Percentiles rank a stretch among this genome's conserved stretches.
These are phyloP conservation scores for Carduelis carduelis DNA, from an alignment of 2,797 vertebrate genomes.

Conservation along the genomic window DNA sequence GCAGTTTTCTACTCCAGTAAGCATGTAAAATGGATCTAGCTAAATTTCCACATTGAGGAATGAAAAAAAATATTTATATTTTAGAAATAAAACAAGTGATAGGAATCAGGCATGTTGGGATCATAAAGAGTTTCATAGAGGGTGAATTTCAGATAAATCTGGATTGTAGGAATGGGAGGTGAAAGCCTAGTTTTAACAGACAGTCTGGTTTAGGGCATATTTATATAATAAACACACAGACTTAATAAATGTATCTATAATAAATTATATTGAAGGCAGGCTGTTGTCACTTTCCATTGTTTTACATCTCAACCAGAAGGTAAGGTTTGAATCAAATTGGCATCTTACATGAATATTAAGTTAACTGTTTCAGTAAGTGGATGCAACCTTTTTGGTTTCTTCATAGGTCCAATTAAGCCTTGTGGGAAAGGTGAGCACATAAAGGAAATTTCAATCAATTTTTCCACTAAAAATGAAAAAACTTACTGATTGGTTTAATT, in stretches of 20 bases:
- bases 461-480: background rate
- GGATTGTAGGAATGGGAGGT: constrained; percentile 26
- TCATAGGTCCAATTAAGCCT: background rate
- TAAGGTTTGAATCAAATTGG: background rate
- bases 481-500: background rate
- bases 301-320: background rate
- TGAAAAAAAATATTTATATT: constrained; percentile 82
- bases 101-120: constrained; percentile 66
- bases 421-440: background rate
- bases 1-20: constrained; percentile 80
- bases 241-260: constrained; percentile 52
- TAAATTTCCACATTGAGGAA: constrained; percentile 73
- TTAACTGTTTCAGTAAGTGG: constrained; percentile 19
- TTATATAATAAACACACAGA: constrained; percentile 70
- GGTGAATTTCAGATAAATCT: constrained; percentile 66
- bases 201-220: constrained; percentile 25
- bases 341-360: constrained; percentile 18
- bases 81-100: constrained; percentile 79
- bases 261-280: constrained; percentile 58
- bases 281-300: constrained; percentile 36
- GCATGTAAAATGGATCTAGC: constrained; percentile 77
- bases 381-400: background rate
- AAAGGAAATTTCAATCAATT: background rate
- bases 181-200: constrained; percentile 54
- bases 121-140: constrained; percentile 71